Base-by-base conservation (phyloP, 2,888 invertebrate genomes). In the Dimorphilus gyrociliatus region DNA sequence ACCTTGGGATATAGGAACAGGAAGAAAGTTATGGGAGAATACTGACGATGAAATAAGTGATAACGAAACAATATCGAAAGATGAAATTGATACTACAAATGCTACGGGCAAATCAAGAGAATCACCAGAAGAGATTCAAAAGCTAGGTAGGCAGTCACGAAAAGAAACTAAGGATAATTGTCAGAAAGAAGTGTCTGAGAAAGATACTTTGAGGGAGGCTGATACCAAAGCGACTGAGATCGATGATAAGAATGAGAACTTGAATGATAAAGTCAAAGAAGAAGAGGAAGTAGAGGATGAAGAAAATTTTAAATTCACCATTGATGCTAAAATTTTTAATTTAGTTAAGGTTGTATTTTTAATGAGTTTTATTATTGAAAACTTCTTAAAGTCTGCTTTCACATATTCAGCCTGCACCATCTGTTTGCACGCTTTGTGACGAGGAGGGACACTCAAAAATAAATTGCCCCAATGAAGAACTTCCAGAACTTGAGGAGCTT, bases 391-490 rank as follows among this genome's bases (percentile, higher is more conserved):
- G n/a, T n/a, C n/a, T n/a, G n/a, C n/a, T n/a, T n/a, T n/a, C n/a
- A n/a, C n/a, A n/a, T n/a, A n/a, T n/a, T n/a, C n/a, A n/a, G n/a
- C n/a, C n/a, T 50, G 54, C 17, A 45, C 8, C 7, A 28, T 8
- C 10, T 10, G 21, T 10, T 18, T 69, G 69, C 45, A 51, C 54
- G 24, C 47, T 63, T 16, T 70, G 70, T 51, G 63, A 64, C 34
- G 53, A 55, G 33, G 63, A 65, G 30, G 69, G 68, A 5, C 70
- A 70, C 47, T 44, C 60, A 15, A 63, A 62, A 40, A 45, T 48
- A 27, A 46, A 55, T 23, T 70, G 70, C 42, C 67, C 67, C 2
- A 67, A 67, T 18, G 66, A 68, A 38, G 49, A 50, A 2, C 45
- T 70, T 5, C 68, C 68, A 3, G 41, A 45, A 2, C 40, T 67